These are phyloP conservation scores for Lottia scabra DNA, from an alignment of 2,888 invertebrate genomes.

Conservation along the genomic window DNA sequence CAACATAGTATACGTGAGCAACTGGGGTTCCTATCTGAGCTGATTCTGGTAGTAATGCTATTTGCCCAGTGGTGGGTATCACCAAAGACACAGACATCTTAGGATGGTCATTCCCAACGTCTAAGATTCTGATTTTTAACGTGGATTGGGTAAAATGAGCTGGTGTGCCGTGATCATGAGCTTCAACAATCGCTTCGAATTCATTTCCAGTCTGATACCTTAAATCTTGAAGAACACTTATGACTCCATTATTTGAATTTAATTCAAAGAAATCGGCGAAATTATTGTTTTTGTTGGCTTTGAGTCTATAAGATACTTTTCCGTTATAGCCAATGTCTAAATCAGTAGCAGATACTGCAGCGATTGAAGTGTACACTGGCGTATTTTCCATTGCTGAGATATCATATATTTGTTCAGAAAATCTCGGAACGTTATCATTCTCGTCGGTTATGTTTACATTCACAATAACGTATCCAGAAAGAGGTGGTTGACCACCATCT, in stretches of 20 bases:
- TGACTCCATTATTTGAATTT: conserved; percentile 45
- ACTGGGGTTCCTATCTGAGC: too few species aligned
- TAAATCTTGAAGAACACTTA: conserved; percentile 72
- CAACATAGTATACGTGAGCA: too few species aligned
- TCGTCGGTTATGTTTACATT: conserved; percentile 9
- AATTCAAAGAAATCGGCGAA: conserved; percentile 45
- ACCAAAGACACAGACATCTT: conserved; percentile 70
- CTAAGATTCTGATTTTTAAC: conserved; percentile 72
- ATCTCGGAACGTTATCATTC: conserved; percentile 15
- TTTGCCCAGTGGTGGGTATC: too few species aligned
- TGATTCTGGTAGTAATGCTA: too few species aligned
- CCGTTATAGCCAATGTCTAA: conserved; percentile 48
- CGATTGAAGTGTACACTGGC: conserved; percentile 42
- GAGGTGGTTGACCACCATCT: conserved; percentile 7
- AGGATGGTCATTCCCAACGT: conserved; percentile 90
- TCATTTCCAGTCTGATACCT: conserved; percentile 79
- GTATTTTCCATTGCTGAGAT: conserved; percentile 52
- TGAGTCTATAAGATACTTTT: conserved; percentile 37
- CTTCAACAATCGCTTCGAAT: conserved; percentile 80
- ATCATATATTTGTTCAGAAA: conserved; percentile 41
- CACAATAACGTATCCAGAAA: conserved; percentile 12
- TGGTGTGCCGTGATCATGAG: conserved; percentile 47
- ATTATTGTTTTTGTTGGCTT: conserved; percentile 37
- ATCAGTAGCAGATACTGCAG: conserved; percentile 45
- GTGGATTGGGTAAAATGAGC: conserved; percentile 71